Percentiles rank a stretch among this genome's conserved stretches.
These are phyloP conservation scores for Bemisia tabaci DNA, from an alignment of 1,140 invertebrate genomes.

Conservation along the genomic window DNA sequence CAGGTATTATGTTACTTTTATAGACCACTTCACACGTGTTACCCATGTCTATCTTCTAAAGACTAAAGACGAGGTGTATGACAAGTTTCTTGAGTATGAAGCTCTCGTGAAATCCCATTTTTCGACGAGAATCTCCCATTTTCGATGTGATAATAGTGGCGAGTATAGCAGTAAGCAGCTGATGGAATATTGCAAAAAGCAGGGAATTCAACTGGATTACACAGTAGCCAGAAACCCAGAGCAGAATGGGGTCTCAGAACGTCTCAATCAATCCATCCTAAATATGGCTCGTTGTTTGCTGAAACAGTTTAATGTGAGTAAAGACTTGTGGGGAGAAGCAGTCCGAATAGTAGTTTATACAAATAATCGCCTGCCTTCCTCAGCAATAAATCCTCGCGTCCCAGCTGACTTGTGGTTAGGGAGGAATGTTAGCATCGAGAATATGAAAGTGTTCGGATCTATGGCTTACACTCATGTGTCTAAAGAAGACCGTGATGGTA, in stretches of 20 bases:
- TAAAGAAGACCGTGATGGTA: constrained; percentile 20
- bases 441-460: constrained; percentile 26
- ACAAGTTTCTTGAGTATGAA: constrained; percentile 10
- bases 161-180: constrained; percentile 11
- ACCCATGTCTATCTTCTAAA: constrained; percentile 10
- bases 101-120: constrained; percentile 2
- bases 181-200: constrained; percentile 20
- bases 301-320: constrained; percentile 1
- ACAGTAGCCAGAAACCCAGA: constrained; percentile 27
- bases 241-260: constrained; percentile 30
- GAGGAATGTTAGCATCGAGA: constrained; percentile 13
- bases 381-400: constrained; percentile 11
- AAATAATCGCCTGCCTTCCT: constrained; percentile 10
- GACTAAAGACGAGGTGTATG: constrained; percentile 9
- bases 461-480: constrained; percentile 19
- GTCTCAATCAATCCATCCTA: constrained; percentile 27
- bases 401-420: constrained; percentile 19
- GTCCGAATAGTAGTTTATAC: constrained; percentile 13
- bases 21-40: constrained; percentile 14
- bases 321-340: constrained; percentile 15
- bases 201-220: constrained; percentile 22
- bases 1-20: constrained; percentile 11
- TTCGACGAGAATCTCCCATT: constrained; percentile 7
- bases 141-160: constrained; percentile 19
- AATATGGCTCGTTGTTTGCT: constrained; percentile 15